Base-by-base conservation (phyloP, 2,113 vertebrate genomes). In the Hylia prasina region DNA sequence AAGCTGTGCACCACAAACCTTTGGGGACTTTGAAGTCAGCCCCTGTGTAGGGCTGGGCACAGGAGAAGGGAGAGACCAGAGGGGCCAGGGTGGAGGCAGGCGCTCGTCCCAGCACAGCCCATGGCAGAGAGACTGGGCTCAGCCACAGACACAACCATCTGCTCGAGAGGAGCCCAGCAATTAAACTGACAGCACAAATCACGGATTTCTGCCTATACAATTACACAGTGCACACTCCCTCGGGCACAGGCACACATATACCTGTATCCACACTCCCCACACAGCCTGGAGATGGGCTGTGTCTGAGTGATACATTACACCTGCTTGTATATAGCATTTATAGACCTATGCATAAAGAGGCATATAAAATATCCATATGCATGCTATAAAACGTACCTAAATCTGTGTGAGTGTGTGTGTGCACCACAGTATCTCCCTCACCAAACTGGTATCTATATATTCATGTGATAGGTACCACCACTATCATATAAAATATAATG, bases 131-230 rank as follows among this genome's bases (percentile, higher is more conserved):
- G 54, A 19, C 47, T 73, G 68, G 77, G 76, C 48, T 93, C 47
- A 6, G 91, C 21, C 56, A 72, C 35, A 75, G 83, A 31, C 56
- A 42, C 42, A 37, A 76, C 78, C 93, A 51, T 21, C 66, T 6
- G 5, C 88, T 76, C 12, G 6, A 90, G 88, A 96, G 93, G 71
- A 80, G 20, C 61, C 83, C 79, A 45, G 93, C 89, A 94, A 80
- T 96, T 93, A 96, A 90, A 80, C 79, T n/a, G 79, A 76, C 95
- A 94, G 89, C 92, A 76, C 80, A 84, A 78, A 89, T 45, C 93
- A 60, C 31, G 3, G 69, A 86, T 88, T 82, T 87, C 95, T 96
- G 78, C 89, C 95, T 75, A 10, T 65, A 83, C 93, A 68, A 71
- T 90, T 93, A 85, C 95, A 93, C 86, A 37, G 94, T 6, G 81